Evolutionary conservation across 2,888 invertebrate genomes (phyloP).

Genomic region (Drosophila ochracea): DNA sequence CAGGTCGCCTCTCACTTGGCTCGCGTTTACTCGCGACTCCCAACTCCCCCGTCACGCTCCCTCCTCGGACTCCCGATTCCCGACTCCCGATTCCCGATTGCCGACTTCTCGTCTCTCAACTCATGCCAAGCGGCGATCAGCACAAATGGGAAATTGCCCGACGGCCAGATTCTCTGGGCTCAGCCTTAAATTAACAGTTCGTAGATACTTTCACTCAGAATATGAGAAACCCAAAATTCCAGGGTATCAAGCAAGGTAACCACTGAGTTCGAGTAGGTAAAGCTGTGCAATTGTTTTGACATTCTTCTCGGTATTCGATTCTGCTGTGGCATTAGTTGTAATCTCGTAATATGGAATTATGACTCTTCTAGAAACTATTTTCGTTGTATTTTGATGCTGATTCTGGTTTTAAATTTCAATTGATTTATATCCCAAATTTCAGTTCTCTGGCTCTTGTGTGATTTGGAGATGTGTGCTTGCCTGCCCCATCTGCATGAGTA

Average conservation of each 20-base stretch:
- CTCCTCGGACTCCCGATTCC: not conserved
- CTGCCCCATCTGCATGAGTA: not conserved
- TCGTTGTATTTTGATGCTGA: not conserved
- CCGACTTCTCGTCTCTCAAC: slow-evolving; percentile 16
- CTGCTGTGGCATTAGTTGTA: not conserved
- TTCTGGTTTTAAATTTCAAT: not conserved
- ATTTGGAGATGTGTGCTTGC: not conserved
- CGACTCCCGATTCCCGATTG: not conserved
- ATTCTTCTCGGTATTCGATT: not conserved
- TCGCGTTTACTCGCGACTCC: slow-evolving; percentile 24
- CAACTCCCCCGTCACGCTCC: not conserved
- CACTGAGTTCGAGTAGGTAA: not conserved
- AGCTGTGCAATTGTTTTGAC: not conserved
- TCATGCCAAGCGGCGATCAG: slow-evolving; percentile 22
- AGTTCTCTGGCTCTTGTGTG: not conserved
- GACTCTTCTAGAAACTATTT: not conserved
- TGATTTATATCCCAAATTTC: not conserved
- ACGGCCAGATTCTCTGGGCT: not conserved
- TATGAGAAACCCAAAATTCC: not conserved
- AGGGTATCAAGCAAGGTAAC: not conserved
- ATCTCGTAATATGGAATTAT: not conserved
- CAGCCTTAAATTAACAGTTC: not conserved
- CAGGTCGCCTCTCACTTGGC: slow-evolving; percentile 76
- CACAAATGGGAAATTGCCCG: not conserved
- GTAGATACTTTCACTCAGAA: not conserved